Percentiles rank a stretch among this genome's conserved stretches.
Evolutionary conservation across 2,888 invertebrate genomes (phyloP).

Genomic region (Amblyjoppa proteus): DNA sequence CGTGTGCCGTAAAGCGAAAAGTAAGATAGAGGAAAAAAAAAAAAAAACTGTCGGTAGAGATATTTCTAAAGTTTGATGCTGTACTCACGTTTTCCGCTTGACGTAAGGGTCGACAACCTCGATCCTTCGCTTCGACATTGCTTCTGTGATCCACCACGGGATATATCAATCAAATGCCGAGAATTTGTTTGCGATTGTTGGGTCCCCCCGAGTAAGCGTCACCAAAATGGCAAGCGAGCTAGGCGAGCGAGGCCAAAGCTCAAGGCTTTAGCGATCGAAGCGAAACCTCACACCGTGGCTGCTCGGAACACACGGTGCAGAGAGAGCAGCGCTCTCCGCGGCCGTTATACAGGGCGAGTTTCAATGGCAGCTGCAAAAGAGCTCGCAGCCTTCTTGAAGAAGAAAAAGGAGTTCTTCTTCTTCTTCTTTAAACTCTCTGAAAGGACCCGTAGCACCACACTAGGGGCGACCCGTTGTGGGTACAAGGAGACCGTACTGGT

Average conservation of each 20-base stretch:
- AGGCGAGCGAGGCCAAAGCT: slow-evolving; percentile 10
- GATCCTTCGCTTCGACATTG: slow-evolving; percentile 94
- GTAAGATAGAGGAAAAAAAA: slow-evolving; percentile 18
- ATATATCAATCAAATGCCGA: slow-evolving; percentile 33
- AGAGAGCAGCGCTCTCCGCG: too few relatives aligned
- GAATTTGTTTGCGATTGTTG: slow-evolving; percentile 73
- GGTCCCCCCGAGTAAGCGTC: slow-evolving; percentile 31
- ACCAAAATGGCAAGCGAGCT: slow-evolving; percentile 11
- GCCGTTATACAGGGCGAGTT: not conserved
- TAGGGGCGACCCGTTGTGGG: too few relatives aligned
- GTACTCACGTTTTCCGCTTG: slow-evolving; percentile 90
- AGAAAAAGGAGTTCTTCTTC: too few relatives aligned
- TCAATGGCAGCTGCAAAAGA: not conserved
- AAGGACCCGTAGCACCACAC: too few relatives aligned
- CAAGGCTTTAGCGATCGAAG: slow-evolving; percentile 13
- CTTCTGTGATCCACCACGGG: slow-evolving; percentile 42
- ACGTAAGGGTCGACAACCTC: slow-evolving; percentile 94
- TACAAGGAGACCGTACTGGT: too few relatives aligned
- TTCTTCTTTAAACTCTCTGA: too few relatives aligned
- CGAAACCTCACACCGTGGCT: not conserved
- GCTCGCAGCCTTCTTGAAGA: too few relatives aligned
- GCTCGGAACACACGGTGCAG: not conserved
- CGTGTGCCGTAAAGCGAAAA: slow-evolving; percentile 29
- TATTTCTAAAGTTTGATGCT: slow-evolving; percentile 47
- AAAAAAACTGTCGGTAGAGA: slow-evolving; percentile 17